Base-by-base conservation (phyloP, 2,888 invertebrate species). In the Ophraella communa region DNA sequence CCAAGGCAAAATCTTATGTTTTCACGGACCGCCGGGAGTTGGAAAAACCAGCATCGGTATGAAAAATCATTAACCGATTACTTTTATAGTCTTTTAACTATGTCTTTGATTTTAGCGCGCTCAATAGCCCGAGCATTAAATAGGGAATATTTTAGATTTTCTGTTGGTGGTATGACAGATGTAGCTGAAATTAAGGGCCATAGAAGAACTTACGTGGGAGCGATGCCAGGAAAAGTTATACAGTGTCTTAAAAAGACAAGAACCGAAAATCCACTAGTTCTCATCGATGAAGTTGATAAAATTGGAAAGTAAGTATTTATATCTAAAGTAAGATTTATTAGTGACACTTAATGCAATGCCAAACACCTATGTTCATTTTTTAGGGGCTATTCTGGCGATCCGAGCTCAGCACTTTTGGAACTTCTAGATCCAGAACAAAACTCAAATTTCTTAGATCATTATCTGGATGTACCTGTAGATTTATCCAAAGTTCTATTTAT, bases 101-200 rank as follows among this genome's bases (percentile, higher is more conserved):
- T 23, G 17, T 35, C n/a, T 42, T 42, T 18, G 42, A 64, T 77
- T 80, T 61, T 87, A 87, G 96, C 98, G 0, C 90, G 90, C 64
- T 98, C 98, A 0, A 99, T 98, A 80, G 96, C 98, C 0, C 88
- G 93, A 55, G 97, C 98, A 0, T 85, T 98, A 20, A 96, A 96
- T 83, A 87, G 98, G 51, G 92, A 98, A 86, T 99, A 99, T 86
- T 99, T 97, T 85, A 87, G 99, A 64, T 99, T 99, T 85, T 97
- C 97, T 71, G 99, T 99, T 60, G 99, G 99, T 59, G 99, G 99
- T 47, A 98, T 99, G 98, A 96, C 97, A 0, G 99, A 99, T 84
- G 98, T 99, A 10, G 98, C 99, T 0, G 99, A 99, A 87, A 98
- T 99, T 77, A 99, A 99, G 84, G 99, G 99, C 0, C 98, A 99